Conservation (phyloP, 2,113 vertebrate genomes). For the Bufo bufo region DNA sequence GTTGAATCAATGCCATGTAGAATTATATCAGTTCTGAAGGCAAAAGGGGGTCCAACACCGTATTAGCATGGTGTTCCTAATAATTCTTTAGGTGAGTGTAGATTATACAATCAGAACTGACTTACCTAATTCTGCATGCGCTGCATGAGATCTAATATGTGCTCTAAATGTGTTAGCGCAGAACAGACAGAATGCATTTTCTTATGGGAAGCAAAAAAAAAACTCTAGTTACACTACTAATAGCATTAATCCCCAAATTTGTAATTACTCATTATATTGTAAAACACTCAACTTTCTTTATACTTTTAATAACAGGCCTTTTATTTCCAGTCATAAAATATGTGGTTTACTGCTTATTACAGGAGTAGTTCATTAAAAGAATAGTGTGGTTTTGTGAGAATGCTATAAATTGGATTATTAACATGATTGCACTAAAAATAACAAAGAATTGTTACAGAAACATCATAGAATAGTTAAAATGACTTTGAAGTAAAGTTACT, state of each 20-base stretch:
- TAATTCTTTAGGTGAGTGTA: too few species aligned
- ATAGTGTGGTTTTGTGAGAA: slow-evolving; percentile 2
- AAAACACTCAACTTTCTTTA: slow-evolving; percentile 20
- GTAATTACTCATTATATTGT: neutral
- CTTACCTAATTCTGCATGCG: neutral
- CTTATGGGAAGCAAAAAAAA: neutral
- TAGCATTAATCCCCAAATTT: neutral
- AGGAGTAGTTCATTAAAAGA: neutral
- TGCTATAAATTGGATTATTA: slow-evolving; percentile 2
- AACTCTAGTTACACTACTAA: neutral
- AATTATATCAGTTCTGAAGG: too few species aligned
- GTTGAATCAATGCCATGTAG: too few species aligned
- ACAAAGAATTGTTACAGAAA: neutral
- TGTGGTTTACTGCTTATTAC: neutral
- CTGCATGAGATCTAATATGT: neutral
- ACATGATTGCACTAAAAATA: slow-evolving; percentile 21
- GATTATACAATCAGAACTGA: neutral
- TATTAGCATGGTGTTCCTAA: too few species aligned
- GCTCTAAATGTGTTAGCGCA: neutral
- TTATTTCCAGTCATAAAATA: slow-evolving; percentile 7
- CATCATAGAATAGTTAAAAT: slow-evolving; percentile 17
- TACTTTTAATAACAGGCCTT: slow-evolving; percentile 15
- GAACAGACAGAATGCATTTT: neutral
- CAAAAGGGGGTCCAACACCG: too few species aligned
- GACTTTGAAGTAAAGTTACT: slow-evolving; percentile 3